Conservation (phyloP, 1,140 invertebrate species). For the Caerostris extrusa region DNA sequence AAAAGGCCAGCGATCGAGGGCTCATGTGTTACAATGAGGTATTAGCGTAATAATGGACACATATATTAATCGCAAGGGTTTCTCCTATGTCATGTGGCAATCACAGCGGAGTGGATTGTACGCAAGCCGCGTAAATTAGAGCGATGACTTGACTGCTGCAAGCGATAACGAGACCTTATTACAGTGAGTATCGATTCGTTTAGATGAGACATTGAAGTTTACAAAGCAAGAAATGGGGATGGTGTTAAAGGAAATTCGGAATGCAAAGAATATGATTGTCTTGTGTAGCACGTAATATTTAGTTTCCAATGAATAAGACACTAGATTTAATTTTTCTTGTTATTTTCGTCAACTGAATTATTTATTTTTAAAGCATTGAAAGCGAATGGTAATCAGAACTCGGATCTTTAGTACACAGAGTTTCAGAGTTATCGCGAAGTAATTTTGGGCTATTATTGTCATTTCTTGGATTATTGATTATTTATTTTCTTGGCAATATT, state of each 20-base stretch:
- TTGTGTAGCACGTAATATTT: no score
- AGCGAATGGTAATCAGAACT: no score
- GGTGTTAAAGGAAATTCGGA: background rate
- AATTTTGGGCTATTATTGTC: no score
- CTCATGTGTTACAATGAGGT: constrained; percentile 17
- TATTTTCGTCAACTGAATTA: no score
- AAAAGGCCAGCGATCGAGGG: background rate
- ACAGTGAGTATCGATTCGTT: background rate
- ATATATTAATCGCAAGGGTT: constrained; percentile 57
- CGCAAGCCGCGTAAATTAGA: background rate
- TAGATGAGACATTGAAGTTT: background rate
- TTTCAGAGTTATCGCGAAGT: no score
- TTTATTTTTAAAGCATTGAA: no score
- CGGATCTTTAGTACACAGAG: no score
- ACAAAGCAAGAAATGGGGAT: background rate
- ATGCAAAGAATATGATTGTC: background rate
- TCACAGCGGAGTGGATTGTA: constrained; percentile 16
- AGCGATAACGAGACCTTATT: background rate
- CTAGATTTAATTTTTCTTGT: no score
- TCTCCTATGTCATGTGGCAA: constrained; percentile 44
- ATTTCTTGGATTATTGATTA: no score
- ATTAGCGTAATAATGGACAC: constrained; percentile 69
- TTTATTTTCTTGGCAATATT: no score
- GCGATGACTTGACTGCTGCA: background rate
- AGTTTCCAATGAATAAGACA: no score